A percentile compares a stretch with the other conserved stretches of the same genome.
These are phyloP conservation scores for Kuschelorhynchus macadamiae DNA, from an alignment of 2,888 invertebrate genomes.

Conservation along the genomic window DNA sequence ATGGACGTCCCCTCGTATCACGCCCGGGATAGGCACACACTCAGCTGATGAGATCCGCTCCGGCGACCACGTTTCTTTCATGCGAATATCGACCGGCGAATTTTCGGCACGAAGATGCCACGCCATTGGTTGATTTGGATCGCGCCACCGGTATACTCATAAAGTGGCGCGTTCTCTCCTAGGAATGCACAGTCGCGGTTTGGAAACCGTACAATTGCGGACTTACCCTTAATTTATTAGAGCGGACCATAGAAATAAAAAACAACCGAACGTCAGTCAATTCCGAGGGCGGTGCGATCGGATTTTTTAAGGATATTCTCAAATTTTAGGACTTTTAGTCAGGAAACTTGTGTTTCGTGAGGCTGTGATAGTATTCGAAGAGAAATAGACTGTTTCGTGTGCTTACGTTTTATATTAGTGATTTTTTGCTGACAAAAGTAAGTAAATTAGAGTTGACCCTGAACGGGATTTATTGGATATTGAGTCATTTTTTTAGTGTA, in stretches of 20 bases:
- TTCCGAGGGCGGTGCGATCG: constrained; percentile 3
- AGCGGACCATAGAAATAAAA: not conserved
- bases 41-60: constrained; percentile 34
- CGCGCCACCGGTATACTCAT: constrained; percentile 47
- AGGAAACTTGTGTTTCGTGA: constrained; percentile 22
- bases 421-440: no score
- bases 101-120: constrained; percentile 47
- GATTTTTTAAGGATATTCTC: not conserved
- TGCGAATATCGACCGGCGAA: constrained; percentile 47
- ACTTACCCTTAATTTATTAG: constrained; percentile 23
- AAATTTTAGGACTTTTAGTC: constrained; percentile 30
- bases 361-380: constrained; percentile 33
- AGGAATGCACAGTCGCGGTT: constrained; percentile 19
- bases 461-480: no score
- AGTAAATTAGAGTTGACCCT: no score
- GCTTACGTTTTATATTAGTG: constrained; percentile 2
- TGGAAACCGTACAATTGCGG: constrained; percentile 16
- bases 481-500: no score
- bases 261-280: not conserved
- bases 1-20: not conserved
- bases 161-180: constrained; percentile 46
- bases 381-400: not conserved
- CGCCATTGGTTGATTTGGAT: constrained; percentile 46
- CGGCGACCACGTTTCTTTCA: constrained; percentile 41
- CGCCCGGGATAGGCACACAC: constrained; percentile 8